Percentiles rank a stretch among this genome's conserved stretches.
Evolutionary conservation across 1,140 invertebrate genomes (phyloP).

Genomic region (Hestina assimilis): DNA sequence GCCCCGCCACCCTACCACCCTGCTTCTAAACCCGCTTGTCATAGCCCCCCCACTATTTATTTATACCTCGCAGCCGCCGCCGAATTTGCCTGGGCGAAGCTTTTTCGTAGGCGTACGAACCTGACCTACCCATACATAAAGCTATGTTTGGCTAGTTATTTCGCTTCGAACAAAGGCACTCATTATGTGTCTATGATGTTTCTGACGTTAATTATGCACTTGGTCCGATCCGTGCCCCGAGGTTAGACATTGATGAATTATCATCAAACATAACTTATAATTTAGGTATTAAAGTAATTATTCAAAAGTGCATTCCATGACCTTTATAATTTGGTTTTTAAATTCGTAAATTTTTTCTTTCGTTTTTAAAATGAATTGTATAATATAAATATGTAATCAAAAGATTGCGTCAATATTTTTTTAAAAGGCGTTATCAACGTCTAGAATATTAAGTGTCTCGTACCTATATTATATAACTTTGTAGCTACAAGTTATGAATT

Average conservation of each 20-base stretch:
- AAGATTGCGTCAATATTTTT: too few species aligned
- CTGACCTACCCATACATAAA: constrained; percentile 46
- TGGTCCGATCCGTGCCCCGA: constrained; percentile 4
- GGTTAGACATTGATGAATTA: constrained; percentile 31
- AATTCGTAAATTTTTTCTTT: neutral
- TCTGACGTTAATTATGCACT: constrained; percentile 18
- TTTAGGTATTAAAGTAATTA: neutral
- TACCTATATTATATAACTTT: too few species aligned
- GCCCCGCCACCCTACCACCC: constrained; percentile 28
- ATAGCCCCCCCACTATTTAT: constrained; percentile 49
- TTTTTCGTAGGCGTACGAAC: constrained; percentile 32
- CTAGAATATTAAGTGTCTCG: too few species aligned
- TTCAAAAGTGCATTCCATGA: neutral
- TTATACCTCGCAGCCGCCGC: constrained; percentile 53
- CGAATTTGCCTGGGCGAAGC: constrained; percentile 59
- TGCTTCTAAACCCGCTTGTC: constrained; percentile 29
- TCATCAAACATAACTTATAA: constrained; percentile 7
- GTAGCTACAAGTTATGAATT: too few species aligned
- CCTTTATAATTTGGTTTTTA: neutral
- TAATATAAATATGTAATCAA: too few species aligned
- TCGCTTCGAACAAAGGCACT: constrained; percentile 10
- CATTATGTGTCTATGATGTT: constrained; percentile 20
- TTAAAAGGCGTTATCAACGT: too few species aligned
- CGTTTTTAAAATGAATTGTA: neutral
- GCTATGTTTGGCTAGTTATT: constrained; percentile 14